phyloP scores from a whole-genome alignment of 1,140 invertebrate species.

The Notospermus geniculatus region DNA sequence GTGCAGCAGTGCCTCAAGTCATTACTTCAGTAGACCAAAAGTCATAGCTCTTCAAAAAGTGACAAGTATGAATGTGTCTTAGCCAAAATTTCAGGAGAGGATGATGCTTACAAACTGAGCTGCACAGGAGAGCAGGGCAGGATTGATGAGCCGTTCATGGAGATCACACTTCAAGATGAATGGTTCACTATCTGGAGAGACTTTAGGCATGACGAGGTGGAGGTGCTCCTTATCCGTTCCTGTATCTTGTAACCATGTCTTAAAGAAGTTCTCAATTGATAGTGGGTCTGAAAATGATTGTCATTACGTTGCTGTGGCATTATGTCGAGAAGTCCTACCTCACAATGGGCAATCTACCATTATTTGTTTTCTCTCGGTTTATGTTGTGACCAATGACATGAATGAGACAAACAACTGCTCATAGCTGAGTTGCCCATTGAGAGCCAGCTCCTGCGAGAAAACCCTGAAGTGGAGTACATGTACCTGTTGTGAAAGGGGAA shows the following conservation, averaged over 20 bases:
- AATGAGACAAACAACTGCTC: too few species aligned
- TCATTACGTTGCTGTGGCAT: conserved; percentile 10
- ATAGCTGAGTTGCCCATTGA: too few species aligned
- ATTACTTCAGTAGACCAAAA: too few species aligned
- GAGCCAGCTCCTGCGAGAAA: too few species aligned
- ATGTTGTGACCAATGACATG: too few species aligned
- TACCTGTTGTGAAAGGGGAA: too few species aligned
- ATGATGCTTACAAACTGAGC: conserved; percentile 33
- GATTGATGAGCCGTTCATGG: conserved; percentile 41
- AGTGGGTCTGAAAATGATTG: conserved; percentile 28
- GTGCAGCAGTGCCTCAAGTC: too few species aligned
- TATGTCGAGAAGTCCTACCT: too few species aligned
- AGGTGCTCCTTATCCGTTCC: conserved; percentile 47
- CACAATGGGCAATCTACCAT: neutral
- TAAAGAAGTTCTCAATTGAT: conserved; percentile 44
- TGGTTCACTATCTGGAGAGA: conserved; percentile 12
- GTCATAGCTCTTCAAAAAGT: too few species aligned
- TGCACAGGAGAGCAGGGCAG: conserved; percentile 36
- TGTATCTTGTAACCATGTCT: conserved; percentile 42
- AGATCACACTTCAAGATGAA: conserved; percentile 44
- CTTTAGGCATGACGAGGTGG: conserved; percentile 34
- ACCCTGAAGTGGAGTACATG: too few species aligned
- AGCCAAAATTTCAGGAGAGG: too few species aligned
- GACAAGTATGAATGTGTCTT: too few species aligned
- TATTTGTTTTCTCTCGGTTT: neutral